A percentile compares a stretch with the other conserved stretches of the same genome.
These are phyloP conservation scores for Phymatocera aterrima DNA, from an alignment of 2,888 invertebrate species.

Conservation along the genomic window DNA sequence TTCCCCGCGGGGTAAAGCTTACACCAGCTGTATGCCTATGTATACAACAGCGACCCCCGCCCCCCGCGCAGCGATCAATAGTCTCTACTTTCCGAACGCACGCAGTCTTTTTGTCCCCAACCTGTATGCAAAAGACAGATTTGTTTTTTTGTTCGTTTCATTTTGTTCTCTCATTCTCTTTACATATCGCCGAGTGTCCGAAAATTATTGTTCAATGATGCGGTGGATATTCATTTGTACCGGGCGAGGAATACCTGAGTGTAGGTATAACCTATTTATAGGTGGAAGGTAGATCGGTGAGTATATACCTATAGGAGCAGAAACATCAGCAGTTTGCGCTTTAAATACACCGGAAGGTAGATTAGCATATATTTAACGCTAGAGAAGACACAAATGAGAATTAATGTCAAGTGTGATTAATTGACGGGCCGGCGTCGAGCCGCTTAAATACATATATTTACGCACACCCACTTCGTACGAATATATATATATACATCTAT, in stretches of 20 bases:
- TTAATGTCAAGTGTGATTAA: constrained; percentile 43
- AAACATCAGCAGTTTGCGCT: neutral
- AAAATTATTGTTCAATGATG: constrained; percentile 35
- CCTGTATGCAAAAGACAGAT: constrained; percentile 22
- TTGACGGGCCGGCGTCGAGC: neutral
- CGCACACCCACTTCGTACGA: no score
- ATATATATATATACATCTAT: no score
- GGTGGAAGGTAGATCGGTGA: no score
- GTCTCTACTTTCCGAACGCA: no score
- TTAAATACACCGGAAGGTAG: constrained; percentile 39
- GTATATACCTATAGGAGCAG: no score
- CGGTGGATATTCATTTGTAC: constrained; percentile 28
- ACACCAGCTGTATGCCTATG: neutral
- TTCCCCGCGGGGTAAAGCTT: neutral
- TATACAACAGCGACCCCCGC: no score
- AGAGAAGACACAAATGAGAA: constrained; percentile 43
- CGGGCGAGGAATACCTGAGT: neutral
- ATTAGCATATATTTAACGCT: constrained; percentile 38
- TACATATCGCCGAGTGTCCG: constrained; percentile 24
- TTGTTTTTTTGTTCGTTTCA: neutral
- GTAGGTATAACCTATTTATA: neutral
- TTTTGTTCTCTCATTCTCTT: neutral
- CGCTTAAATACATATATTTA: neutral
- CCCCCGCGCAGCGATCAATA: constrained; percentile 36
- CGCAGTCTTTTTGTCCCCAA: constrained; percentile 11